A percentile compares a stretch with the other conserved stretches of the same genome.
Conservation (phyloP, 2,888 invertebrate species). For the Pammene fasciana region DNA sequence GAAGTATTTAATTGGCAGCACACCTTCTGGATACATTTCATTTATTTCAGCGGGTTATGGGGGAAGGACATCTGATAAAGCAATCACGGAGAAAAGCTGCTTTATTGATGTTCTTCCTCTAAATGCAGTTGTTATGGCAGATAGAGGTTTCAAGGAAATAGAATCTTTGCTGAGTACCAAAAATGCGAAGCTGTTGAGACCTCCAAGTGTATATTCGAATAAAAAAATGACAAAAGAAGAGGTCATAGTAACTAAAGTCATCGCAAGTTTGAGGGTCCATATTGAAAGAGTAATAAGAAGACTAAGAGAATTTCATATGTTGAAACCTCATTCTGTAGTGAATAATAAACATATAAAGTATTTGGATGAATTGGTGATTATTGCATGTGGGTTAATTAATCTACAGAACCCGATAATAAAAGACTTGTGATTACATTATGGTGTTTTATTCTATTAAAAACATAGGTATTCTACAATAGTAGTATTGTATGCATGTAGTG, state of each 20-base stretch:
- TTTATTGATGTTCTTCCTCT: slow-evolving; percentile 18
- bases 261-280: slow-evolving; percentile 9
- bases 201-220: background rate
- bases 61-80: slow-evolving; percentile 22
- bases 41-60: slow-evolving; percentile 14
- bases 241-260: background rate
- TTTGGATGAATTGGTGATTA: slow-evolving; percentile 40
- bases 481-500: too few relatives aligned
- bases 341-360: slow-evolving; percentile 37
- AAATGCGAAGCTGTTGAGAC: slow-evolving; percentile 4
- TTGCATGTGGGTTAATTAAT: slow-evolving; percentile 45
- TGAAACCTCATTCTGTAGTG: too few relatives aligned
- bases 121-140: slow-evolving; percentile 14
- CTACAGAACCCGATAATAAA: slow-evolving; percentile 43
- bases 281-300: too few relatives aligned
- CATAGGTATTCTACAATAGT: too few relatives aligned
- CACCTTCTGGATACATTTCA: slow-evolving; percentile 11
- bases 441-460: too few relatives aligned
- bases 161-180: slow-evolving; percentile 1
- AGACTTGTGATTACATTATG: too few relatives aligned
- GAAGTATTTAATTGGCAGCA: slow-evolving; percentile 32
- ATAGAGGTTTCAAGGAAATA: slow-evolving; percentile 11
- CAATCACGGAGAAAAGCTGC: background rate
- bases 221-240: slow-evolving; percentile 8
- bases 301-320: too few relatives aligned